A percentile compares a stretch with the other conserved stretches of the same genome.
Conservation (phyloP, 2,113 vertebrate genomes). For the Lophochroa leadbeateri region DNA sequence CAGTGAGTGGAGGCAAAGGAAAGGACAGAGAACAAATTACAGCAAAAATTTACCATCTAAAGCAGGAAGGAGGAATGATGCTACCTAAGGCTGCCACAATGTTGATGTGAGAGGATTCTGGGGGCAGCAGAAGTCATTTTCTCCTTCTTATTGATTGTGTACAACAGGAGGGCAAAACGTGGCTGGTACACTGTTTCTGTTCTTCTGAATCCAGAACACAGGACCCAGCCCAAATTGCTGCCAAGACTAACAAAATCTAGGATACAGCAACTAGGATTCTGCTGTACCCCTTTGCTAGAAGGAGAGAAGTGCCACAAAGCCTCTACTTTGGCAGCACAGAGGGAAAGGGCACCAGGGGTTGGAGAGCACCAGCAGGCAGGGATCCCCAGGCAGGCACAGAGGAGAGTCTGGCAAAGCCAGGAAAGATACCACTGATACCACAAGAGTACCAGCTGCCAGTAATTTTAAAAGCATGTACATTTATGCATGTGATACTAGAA, state of each 20-base stretch:
- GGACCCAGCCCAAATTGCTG: neutral
- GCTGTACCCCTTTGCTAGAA: neutral
- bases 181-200: neutral
- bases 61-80: neutral
- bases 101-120: neutral
- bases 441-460: neutral
- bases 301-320: neutral
- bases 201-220: neutral
- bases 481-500: rapidly evolving
- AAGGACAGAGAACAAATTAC: neutral
- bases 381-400: neutral
- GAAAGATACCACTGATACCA: neutral
- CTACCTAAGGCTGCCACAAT: neutral
- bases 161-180: neutral
- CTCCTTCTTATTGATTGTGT: neutral
- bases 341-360: too few species aligned
- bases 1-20: neutral
- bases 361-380: neutral
- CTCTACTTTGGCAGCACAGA: neutral
- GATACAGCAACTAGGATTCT: rapidly evolving
- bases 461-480: neutral
- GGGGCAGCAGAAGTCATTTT: neutral
- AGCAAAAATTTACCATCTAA: neutral
- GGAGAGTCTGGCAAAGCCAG: too few species aligned
- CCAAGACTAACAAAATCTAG: neutral